phyloP scores from a whole-genome alignment of 2,113 vertebrate species.

The Xiphophorus couchianus region DNA sequence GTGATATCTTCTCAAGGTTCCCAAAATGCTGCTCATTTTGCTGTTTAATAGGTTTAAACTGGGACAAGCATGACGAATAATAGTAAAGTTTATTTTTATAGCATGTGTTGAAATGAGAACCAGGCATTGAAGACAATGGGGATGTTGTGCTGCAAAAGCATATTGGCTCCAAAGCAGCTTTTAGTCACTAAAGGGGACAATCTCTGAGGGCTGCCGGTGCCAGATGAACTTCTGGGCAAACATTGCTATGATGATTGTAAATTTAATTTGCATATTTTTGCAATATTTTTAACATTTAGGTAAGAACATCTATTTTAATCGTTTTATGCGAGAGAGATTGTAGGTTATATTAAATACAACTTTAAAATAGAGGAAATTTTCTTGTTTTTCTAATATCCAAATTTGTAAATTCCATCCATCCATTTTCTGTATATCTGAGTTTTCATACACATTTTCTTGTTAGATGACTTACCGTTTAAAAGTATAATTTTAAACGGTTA shows the following conservation, averaged over 20 bases:
- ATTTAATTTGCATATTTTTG: background rate
- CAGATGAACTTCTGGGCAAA: conserved; percentile 20
- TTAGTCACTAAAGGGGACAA: conserved; percentile 28
- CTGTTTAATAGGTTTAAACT: too few relatives aligned
- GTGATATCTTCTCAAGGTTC: background rate
- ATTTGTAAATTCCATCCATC: too few relatives aligned
- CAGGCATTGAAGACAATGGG: conserved; percentile 50
- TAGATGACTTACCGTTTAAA: too few relatives aligned
- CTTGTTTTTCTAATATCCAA: background rate
- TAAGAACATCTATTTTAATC: too few relatives aligned
- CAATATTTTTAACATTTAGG: background rate
- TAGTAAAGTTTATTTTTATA: conserved; percentile 9
- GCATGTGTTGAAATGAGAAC: conserved; percentile 37
- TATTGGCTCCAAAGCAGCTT: conserved; percentile 20
- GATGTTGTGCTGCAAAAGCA: conserved; percentile 39
- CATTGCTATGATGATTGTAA: background rate
- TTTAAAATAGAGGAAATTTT: background rate
- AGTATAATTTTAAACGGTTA: background rate
- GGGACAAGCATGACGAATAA: background rate
- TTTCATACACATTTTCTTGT: background rate
- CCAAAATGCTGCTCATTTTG: background rate
- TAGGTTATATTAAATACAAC: background rate
- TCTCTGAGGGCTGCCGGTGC: conserved; percentile 8
- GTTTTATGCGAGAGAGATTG: too few relatives aligned
- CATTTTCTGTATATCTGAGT: background rate